Evolutionary conservation across 64 coral and sea anemone species (phyloP).

Genomic region (Pocillopora damicornis): DNA sequence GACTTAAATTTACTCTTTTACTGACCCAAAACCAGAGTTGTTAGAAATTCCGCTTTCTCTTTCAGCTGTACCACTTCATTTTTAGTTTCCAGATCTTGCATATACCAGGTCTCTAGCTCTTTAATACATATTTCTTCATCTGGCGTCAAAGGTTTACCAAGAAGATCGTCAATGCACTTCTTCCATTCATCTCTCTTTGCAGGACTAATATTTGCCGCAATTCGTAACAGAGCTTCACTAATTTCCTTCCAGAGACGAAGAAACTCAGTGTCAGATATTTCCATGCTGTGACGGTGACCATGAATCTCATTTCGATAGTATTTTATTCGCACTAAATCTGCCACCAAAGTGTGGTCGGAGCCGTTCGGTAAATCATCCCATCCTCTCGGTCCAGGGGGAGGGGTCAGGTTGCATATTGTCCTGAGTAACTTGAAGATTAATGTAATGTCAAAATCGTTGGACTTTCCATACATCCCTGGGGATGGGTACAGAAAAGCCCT

Average conservation of each 20-base stretch:
- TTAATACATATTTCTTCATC: background rate
- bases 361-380: conserved; percentile 14
- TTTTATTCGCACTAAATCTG: conserved; percentile 34
- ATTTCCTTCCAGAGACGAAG: conserved; percentile 14
- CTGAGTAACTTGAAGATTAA: conserved; percentile 3
- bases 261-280: conserved; percentile 15
- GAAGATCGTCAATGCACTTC: conserved; percentile 1
- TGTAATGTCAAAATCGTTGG: conserved; percentile 1
- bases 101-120: conserved; percentile 24
- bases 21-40: no score
- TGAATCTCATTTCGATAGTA: conserved; percentile 18
- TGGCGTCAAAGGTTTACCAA: background rate
- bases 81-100: conserved; percentile 14
- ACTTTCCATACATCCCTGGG: background rate
- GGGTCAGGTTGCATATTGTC: conserved; percentile 6
- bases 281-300: conserved; percentile 21
- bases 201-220: background rate
- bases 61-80: background rate
- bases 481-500: background rate
- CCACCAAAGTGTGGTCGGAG: background rate
- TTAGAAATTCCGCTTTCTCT: no score
- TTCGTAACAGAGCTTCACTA: conserved; percentile 10
- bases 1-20: no score
- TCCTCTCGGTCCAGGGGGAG: background rate
- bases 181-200: conserved; percentile 38